Percentiles rank a stretch among this genome's conserved stretches.
Conservation (phyloP, 2,113 vertebrate genomes). For the Cichladusa arquata region DNA sequence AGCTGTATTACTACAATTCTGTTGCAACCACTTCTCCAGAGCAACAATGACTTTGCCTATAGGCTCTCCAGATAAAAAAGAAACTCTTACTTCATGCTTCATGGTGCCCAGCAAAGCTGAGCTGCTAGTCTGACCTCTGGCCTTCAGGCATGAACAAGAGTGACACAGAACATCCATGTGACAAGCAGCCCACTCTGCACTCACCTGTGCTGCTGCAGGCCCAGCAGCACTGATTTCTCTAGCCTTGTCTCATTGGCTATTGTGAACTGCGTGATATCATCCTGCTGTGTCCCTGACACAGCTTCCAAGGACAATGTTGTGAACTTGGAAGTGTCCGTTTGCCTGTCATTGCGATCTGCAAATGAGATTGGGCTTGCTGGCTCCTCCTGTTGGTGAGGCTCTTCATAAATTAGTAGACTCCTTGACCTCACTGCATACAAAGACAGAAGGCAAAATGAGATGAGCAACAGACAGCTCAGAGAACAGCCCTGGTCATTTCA, state of each 20-base stretch:
- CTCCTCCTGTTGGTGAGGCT: conserved; percentile 79
- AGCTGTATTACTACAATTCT: background rate
- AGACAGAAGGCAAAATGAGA: background rate
- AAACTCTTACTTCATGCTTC: background rate
- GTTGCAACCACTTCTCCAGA: background rate
- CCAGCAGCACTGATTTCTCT: conserved; percentile 82
- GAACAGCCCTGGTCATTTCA: background rate
- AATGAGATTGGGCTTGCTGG: conserved; percentile 75
- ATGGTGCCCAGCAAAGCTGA: background rate
- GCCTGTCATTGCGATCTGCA: conserved; percentile 79
- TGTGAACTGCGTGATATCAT: conserved; percentile 75
- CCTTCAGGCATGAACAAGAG: background rate
- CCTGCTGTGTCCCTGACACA: conserved; percentile 35
- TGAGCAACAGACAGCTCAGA: background rate
- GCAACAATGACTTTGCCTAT: background rate
- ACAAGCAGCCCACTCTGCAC: background rate
- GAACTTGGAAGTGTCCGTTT: conserved; percentile 79
- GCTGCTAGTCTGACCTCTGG: background rate
- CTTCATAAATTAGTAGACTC: conserved; percentile 88
- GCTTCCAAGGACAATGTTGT: conserved; percentile 69
- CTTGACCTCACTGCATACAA: conserved; percentile 87
- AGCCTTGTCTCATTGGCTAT: conserved; percentile 82
- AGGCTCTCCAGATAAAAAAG: background rate
- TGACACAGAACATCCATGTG: accelerated
- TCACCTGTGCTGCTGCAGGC: conserved; percentile 82